Conservation (phyloP, 1,140 invertebrate genomes). For the Listronotus bonariensis region DNA sequence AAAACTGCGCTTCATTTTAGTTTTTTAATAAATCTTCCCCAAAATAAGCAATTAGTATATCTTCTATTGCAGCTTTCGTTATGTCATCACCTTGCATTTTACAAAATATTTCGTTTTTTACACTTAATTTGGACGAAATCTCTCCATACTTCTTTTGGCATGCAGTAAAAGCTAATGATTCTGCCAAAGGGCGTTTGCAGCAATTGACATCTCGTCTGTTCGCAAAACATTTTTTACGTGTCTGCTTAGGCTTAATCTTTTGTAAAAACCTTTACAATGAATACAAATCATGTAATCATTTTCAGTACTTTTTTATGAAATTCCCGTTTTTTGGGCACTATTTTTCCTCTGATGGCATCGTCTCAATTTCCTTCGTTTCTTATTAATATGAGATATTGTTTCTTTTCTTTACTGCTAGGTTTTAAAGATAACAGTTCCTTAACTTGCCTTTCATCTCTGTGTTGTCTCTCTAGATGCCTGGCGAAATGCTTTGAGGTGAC, state of each 20-base stretch:
- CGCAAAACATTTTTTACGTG: slow-evolving; percentile 22
- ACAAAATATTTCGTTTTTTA: slow-evolving; percentile 23
- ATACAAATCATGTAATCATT: slow-evolving; percentile 17
- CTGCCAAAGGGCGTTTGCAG: background rate
- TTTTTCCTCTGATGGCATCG: slow-evolving; percentile 6
- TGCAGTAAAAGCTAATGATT: slow-evolving; percentile 11
- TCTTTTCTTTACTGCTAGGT: slow-evolving; percentile 4
- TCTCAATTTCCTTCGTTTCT: slow-evolving; percentile 26
- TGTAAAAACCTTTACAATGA: slow-evolving; percentile 23
- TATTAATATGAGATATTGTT: slow-evolving; percentile 17
- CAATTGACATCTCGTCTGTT: background rate
- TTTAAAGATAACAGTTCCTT: slow-evolving; percentile 15
- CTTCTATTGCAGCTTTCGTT: slow-evolving; percentile 11
- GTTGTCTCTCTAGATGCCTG: slow-evolving; percentile 27
- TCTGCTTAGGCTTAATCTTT: background rate
- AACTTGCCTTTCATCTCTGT: slow-evolving; percentile 19
- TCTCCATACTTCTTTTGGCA: slow-evolving; percentile 13
- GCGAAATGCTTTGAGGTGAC: slow-evolving; percentile 26
- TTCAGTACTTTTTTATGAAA: background rate
- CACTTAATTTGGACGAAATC: slow-evolving; percentile 6
- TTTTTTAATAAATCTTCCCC: slow-evolving; percentile 35
- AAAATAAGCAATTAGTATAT: slow-evolving; percentile 27
- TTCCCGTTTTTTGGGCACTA: slow-evolving; percentile 16
- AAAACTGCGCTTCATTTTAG: slow-evolving; percentile 17
- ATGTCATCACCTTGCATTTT: slow-evolving; percentile 30